Evolutionary conservation across 2,888 invertebrate genomes (phyloP), one percentile per base, ranked within the genome.

Genomic region (Nymphalis c-album): DNA sequence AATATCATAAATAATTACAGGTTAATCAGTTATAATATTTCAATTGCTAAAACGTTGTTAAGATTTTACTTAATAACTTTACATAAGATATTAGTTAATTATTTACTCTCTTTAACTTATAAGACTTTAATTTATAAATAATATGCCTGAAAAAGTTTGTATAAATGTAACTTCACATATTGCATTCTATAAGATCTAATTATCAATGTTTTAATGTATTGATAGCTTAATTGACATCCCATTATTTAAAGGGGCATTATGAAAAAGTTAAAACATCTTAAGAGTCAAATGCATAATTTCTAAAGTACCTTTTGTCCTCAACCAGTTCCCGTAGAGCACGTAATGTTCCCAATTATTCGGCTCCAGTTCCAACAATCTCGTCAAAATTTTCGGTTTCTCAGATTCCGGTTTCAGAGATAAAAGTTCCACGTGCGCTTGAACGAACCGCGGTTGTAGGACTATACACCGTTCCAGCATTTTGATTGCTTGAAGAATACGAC

Each of bases 301-400:
- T 47, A 22, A 20, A 10, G 22, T 60, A 74, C 95, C 94, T 88
- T 94, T 95, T 76, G 93, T 93, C 71, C 93, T 92, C 50, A 95
- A 91, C 95, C 96, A 96, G 73, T 95, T 93, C 35, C 95, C 96
- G 77, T 95, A 96, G 72, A 95, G 92, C n/a, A 95, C 93, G 59
- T 94, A 93, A 81, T 95, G 94, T 80, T 96, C 95, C 77, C 96
- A 95, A 78, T 95, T 95, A 66, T 87, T 87, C 0, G 95, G 95
- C 75, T 96, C 95, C 62, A 96, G 81, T n/a, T 93, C 87, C 18
- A 95, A 91, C 26, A 95, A 93, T 77, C 93, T 94, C 68, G 87
- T 90, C 69, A 96, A 81, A 46, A 95, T 89, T 20, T 85, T 85
- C 17, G 93, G 94, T 62, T 94, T 94, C 55, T 93, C 92, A 20